Conservation (phyloP, 2,113 vertebrate species). For the Dasypus novemcinctus region DNA sequence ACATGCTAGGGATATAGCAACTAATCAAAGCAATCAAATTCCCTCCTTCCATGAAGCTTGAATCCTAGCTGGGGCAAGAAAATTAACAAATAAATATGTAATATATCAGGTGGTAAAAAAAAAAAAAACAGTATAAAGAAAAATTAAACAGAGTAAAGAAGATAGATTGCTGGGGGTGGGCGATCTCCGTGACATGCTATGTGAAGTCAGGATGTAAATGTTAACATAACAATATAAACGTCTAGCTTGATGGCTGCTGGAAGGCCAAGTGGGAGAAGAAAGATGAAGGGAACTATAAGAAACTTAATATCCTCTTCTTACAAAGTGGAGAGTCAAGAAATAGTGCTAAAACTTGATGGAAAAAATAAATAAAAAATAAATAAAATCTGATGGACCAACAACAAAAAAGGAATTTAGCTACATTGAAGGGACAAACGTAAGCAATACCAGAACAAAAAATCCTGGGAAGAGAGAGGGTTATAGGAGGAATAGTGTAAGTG, state of each 20-base stretch:
- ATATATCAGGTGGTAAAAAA: not conserved
- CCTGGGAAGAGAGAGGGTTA: not conserved
- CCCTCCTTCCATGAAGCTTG: not conserved
- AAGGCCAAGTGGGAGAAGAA: not conserved
- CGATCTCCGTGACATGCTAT: not conserved
- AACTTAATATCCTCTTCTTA: not conserved
- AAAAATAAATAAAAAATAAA: too few relatives aligned
- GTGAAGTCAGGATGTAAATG: not conserved
- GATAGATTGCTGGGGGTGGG: not conserved
- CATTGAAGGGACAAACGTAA: not conserved
- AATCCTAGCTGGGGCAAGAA: not conserved
- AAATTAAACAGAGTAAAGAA: not conserved
- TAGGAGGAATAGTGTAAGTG: not conserved
- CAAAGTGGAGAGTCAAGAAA: not conserved
- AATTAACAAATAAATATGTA: not conserved
- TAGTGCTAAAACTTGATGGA: not conserved
- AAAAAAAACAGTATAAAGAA: not conserved
- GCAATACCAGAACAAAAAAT: not conserved
- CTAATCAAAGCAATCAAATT: not conserved
- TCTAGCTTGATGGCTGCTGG: not conserved
- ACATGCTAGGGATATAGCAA: not conserved
- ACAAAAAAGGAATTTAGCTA: not conserved
- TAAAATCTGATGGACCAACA: too few relatives aligned
- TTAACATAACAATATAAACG: not conserved
- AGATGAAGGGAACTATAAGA: not conserved